Conservation (phyloP, 2,797 vertebrate genomes). For the Argyrosomus regius region DNA sequence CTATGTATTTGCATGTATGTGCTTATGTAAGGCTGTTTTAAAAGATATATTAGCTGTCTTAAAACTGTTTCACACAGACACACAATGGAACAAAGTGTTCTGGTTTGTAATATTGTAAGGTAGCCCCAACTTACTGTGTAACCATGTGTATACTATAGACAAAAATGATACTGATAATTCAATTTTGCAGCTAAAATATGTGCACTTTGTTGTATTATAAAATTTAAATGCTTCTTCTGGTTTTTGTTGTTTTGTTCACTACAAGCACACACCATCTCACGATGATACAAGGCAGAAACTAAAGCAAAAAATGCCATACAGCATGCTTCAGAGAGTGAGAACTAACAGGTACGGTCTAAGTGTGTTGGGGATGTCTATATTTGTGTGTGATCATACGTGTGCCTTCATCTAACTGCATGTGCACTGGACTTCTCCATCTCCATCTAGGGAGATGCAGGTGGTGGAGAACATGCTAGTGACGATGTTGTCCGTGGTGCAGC, state of each 20-base stretch:
- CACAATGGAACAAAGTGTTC: background rate
- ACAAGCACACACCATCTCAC: slow-evolving; percentile 9
- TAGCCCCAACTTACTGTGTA: background rate
- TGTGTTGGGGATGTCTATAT: background rate
- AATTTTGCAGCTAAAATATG: background rate
- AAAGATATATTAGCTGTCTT: background rate
- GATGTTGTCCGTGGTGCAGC: slow-evolving; percentile 76
- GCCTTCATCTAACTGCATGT: background rate
- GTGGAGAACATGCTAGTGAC: slow-evolving; percentile 73
- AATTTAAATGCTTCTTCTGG: background rate
- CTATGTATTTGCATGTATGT: background rate
- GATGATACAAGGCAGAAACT: slow-evolving; percentile 52
- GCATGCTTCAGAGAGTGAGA: slow-evolving; percentile 40
- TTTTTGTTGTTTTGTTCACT: slow-evolving; percentile 40
- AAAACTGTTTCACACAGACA: background rate
- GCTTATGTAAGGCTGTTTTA: background rate
- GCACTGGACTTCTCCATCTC: background rate
- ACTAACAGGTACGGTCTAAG: slow-evolving; percentile 55
- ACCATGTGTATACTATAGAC: background rate
- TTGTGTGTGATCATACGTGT: slow-evolving; percentile 4
- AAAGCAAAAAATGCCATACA: slow-evolving; percentile 50
- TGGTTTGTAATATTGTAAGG: background rate
- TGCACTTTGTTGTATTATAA: background rate
- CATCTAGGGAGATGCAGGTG: slow-evolving; percentile 68
- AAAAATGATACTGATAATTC: background rate